A percentile compares a stretch with the other conserved stretches of the same genome.
Conservation (phyloP, 2,797 vertebrate species). For the Gephyroberyx darwinii region DNA sequence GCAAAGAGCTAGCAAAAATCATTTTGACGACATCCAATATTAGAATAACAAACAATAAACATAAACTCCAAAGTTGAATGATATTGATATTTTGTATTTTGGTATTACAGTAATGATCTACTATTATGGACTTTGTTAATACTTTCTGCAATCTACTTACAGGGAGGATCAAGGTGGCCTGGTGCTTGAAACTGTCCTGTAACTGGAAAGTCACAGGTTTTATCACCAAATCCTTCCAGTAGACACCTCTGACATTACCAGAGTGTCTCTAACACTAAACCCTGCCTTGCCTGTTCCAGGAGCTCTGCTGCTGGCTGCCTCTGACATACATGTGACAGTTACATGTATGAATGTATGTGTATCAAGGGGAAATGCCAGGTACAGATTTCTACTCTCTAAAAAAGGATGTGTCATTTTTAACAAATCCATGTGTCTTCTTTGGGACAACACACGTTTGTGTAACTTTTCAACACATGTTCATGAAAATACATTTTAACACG, state of each 20-base stretch:
- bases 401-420: too few relatives aligned
- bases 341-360: background rate
- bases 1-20: too few relatives aligned
- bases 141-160: background rate
- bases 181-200: background rate
- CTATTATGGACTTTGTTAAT: background rate
- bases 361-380: background rate
- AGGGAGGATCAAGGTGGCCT: background rate
- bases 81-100: background rate
- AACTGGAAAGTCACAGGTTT: background rate
- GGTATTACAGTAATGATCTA: background rate
- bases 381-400: background rate
- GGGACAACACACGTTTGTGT: too few relatives aligned
- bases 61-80: background rate
- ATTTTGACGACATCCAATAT: background rate
- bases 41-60: background rate
- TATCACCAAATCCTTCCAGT: background rate
- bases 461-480: too few relatives aligned
- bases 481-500: too few relatives aligned
- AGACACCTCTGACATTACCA: slow-evolving; percentile 7
- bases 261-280: slow-evolving; percentile 13
- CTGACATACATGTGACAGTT: background rate
- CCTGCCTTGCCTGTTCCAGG: background rate
- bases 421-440: too few relatives aligned
- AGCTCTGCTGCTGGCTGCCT: background rate